A percentile compares a stretch with the other conserved stretches of the same genome.
Conservation (phyloP, 2,797 vertebrate genomes). For the Kryptolebias ocellatus region DNA sequence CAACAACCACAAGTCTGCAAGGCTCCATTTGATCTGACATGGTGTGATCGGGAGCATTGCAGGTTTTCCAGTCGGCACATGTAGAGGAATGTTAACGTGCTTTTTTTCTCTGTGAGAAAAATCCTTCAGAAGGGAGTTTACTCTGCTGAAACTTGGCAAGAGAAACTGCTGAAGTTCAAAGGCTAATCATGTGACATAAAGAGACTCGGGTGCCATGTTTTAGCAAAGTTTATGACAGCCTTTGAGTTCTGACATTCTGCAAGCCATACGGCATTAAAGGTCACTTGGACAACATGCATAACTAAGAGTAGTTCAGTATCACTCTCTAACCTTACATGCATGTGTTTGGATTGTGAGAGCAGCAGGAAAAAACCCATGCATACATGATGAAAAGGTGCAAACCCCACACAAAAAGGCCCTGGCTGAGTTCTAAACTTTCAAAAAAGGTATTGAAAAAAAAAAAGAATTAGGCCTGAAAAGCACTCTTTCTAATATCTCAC, state of each 20-base stretch:
- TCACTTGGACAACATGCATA: background rate
- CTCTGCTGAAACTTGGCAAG: slow-evolving; percentile 69
- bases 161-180: slow-evolving; percentile 12
- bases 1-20: slow-evolving; percentile 14
- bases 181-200: slow-evolving; percentile 26
- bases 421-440: too few relatives aligned
- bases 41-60: slow-evolving; percentile 43
- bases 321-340: too few relatives aligned
- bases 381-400: too few relatives aligned
- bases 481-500: too few relatives aligned
- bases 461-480: too few relatives aligned
- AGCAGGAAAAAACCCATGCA: too few relatives aligned
- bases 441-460: too few relatives aligned
- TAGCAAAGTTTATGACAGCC: background rate
- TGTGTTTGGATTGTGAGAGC: too few relatives aligned
- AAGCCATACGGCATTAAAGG: background rate
- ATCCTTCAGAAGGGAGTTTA: slow-evolving; percentile 45
- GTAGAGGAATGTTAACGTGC: slow-evolving; percentile 62
- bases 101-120: slow-evolving; percentile 65
- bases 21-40: slow-evolving; percentile 37
- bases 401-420: too few relatives aligned
- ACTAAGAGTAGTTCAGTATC: too few relatives aligned
- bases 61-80: slow-evolving; percentile 54
- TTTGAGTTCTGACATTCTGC: background rate
- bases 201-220: slow-evolving; percentile 5